These are phyloP conservation scores for Semotilus atromaculatus DNA, from an alignment of 2,797 vertebrate species.

Conservation along the genomic window DNA sequence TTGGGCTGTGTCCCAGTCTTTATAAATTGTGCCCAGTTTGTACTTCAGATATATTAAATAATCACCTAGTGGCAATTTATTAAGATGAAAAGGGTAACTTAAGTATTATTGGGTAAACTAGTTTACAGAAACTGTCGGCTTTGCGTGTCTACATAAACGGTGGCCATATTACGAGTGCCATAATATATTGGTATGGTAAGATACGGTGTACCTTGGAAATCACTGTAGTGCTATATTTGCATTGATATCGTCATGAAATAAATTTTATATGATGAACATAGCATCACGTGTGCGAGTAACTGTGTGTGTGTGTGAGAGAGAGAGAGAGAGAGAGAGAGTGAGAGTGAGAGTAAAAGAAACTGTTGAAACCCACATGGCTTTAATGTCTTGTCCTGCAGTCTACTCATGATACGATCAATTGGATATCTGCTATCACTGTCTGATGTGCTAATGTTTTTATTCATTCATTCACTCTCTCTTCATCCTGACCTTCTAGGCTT, in stretches of 20 bases:
- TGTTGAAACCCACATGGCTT: neutral
- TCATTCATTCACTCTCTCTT: constrained; percentile 8
- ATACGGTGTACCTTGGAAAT: constrained; percentile 86
- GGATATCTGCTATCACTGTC: neutral
- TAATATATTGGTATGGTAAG: constrained; percentile 87
- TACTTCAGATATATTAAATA: constrained; percentile 73
- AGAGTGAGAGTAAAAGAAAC: neutral
- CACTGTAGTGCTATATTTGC: constrained; percentile 89
- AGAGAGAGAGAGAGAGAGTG: neutral
- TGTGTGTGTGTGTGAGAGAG: constrained; percentile 23
- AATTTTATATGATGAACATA: constrained; percentile 84
- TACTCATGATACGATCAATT: neutral
- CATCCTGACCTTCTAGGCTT: constrained; percentile 7
- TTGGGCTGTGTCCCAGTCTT: constrained; percentile 58
- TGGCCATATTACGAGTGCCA: constrained; percentile 87
- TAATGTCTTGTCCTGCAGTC: neutral
- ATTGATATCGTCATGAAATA: constrained; percentile 89
- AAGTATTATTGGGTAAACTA: constrained; percentile 77
- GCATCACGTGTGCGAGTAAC: constrained; percentile 56
- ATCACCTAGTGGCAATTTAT: constrained; percentile 74
- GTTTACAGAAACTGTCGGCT: constrained; percentile 84
- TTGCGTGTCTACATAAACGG: constrained; percentile 84
- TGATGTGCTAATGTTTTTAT: constrained; percentile 19
- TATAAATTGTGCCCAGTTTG: constrained; percentile 74
- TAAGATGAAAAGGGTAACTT: constrained; percentile 71